Conservation (phyloP, 2,797 vertebrate genomes). For the Neosilurus mollespiculum region DNA sequence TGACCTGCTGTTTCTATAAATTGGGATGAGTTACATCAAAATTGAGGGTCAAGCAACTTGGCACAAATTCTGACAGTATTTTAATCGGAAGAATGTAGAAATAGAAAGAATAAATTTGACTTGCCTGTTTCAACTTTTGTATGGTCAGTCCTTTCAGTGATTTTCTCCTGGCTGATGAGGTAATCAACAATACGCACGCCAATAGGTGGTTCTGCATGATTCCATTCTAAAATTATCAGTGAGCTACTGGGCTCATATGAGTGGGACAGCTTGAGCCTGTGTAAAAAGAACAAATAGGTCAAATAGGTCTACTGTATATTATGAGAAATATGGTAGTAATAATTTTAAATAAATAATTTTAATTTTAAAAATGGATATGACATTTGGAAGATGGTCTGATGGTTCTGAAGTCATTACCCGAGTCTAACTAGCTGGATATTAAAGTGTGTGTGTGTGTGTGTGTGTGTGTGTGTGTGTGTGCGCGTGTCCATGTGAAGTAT, state of each 20-base stretch:
- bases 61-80: conserved; percentile 23
- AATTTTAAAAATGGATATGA: background rate
- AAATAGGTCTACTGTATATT: background rate
- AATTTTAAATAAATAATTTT: background rate
- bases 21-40: background rate
- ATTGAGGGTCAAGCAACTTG: conserved; percentile 1
- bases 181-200: conserved; percentile 94
- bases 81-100: background rate
- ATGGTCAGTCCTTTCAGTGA: conserved; percentile 92
- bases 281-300: conserved; percentile 5
- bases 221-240: conserved; percentile 94
- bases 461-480: background rate
- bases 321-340: background rate
- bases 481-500: background rate
- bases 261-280: conserved; percentile 87
- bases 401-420: background rate
- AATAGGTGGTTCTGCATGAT: conserved; percentile 90
- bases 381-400: background rate
- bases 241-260: conserved; percentile 95
- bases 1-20: background rate
- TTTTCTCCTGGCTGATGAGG: conserved; percentile 95
- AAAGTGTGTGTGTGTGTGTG: too few species aligned
- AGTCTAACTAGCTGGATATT: background rate
- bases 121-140: conserved; percentile 96
- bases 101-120: background rate